Base-by-base conservation (phyloP, 2,888 invertebrate species). In the Clivina fossor region DNA sequence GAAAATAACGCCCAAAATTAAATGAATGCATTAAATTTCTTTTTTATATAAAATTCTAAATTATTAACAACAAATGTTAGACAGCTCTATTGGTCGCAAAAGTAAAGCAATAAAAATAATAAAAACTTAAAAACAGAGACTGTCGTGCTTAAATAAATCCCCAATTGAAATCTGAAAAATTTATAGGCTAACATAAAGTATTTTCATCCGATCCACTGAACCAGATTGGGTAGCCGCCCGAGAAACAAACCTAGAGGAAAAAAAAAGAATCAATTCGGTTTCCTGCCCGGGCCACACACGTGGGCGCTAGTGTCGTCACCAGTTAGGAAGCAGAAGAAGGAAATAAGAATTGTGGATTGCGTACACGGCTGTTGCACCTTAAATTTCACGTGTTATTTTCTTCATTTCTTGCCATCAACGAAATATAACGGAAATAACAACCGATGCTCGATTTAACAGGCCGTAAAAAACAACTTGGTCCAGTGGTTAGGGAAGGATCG, bases 361-460 rank as follows among this genome's bases (percentile, higher is more conserved):
- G n/a, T n/a, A 33, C 5, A 33, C 30, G 44, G 32, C 32, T 47
- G 32, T 35, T 32, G 33, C 20, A 40, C 44, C 51, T 43, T 53
- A 54, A 46, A 35, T 54, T 46, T 24, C 54, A 54, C 43, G 46
- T 54, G 54, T 44, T 54, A 44, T 54, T 54, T 54, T 54, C 37
- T 33, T 38, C 54, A 44, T 54, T 46, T 54, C 54, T n/a, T 54
- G 54, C 20, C 46, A 54, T 54, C 54, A 46, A 46, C 44, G 46
- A 46, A 46, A 44, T 54, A 54, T 28, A 54, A 46, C 44, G 54
- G 44, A 54, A 35, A 54, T 46, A 44, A 54, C 26, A 26, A 37
- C 37, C 19, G 22, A 37, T 28, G 54, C 24, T 24, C 44, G 44
- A 54, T 54, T 54, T 54, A 44, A 54, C 43, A 5, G 32, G 51